phyloP scores from a whole-genome alignment of 2,113 vertebrate genomes.

The Dicrurus megarhynchus region DNA sequence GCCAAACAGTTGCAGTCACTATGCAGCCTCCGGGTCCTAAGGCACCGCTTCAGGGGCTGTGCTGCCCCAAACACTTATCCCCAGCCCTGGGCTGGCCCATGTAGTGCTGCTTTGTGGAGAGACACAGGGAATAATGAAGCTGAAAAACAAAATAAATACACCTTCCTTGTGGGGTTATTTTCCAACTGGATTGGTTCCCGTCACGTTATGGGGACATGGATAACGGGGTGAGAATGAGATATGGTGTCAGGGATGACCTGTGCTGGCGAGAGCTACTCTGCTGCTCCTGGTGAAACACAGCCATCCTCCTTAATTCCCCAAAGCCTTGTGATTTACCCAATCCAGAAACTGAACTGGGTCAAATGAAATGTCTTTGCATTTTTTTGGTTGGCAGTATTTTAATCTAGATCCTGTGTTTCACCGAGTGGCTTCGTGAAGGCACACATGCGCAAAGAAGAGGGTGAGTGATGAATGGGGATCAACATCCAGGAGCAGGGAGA shows the following conservation, averaged over 20 bases:
- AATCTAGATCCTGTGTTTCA: background rate
- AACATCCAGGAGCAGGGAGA: background rate
- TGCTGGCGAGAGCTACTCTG: fast-evolving
- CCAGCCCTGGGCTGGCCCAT: background rate
- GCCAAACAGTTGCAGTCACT: background rate
- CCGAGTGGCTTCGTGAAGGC: background rate
- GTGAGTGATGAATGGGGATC: background rate
- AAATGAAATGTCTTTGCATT: background rate
- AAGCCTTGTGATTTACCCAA: background rate
- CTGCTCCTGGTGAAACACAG: background rate
- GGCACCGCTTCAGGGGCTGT: fast-evolving
- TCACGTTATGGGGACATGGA: fast-evolving
- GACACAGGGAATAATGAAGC: background rate
- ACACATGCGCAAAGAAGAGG: background rate
- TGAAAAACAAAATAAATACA: background rate
- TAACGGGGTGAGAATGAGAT: background rate
- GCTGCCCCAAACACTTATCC: background rate
- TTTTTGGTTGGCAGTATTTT: background rate
- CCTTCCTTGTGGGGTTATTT: background rate
- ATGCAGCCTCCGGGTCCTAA: fast-evolving
- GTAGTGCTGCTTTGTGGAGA: background rate
- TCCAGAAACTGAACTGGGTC: background rate
- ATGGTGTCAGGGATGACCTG: background rate
- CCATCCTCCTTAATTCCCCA: background rate
- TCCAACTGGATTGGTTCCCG: background rate